phyloP scores from a whole-genome alignment of 23 tunicate genomes.

The Diplosoma virens region DNA sequence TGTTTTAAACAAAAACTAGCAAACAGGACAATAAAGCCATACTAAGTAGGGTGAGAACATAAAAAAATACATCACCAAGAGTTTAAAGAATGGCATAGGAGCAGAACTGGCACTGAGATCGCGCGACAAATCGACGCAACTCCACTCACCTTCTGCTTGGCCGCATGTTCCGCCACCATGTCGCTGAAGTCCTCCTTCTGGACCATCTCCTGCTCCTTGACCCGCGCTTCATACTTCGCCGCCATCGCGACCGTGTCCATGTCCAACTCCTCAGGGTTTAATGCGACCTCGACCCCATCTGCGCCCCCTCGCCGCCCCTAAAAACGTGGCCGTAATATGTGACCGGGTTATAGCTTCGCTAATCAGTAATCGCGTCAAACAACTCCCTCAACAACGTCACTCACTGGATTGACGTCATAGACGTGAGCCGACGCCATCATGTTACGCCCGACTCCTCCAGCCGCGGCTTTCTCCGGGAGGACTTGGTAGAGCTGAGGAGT shows the following conservation, averaged over 20 bases:
- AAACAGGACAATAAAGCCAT: too few species aligned
- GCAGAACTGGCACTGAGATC: too few species aligned
- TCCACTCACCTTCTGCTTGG: slow-evolving; percentile 87
- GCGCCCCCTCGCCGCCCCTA: slow-evolving; percentile 11
- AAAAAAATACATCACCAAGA: too few species aligned
- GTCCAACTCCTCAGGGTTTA: slow-evolving; percentile 91
- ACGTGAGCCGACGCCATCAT: slow-evolving; percentile 99
- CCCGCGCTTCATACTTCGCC: slow-evolving; percentile 86
- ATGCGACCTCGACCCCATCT: slow-evolving; percentile 79
- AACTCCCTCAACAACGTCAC: too few species aligned
- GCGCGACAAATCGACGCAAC: too few species aligned
- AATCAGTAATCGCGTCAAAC: too few species aligned
- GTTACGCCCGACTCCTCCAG: slow-evolving; percentile 54
- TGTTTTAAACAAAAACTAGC: too few species aligned
- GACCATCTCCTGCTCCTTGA: slow-evolving; percentile 73
- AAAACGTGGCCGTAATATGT: too few species aligned
- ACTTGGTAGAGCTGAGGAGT: slow-evolving; percentile 93
- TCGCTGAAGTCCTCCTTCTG: slow-evolving; percentile 93
- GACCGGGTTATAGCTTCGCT: too few species aligned
- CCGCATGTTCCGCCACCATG: slow-evolving; percentile 98
- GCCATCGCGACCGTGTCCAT: slow-evolving; percentile 93
- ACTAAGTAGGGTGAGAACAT: too few species aligned
- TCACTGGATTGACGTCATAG: slow-evolving; percentile 75
- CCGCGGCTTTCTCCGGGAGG: slow-evolving; percentile 70
- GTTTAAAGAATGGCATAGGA: too few species aligned